Percentiles rank a stretch among this genome's conserved stretches.
These are phyloP conservation scores for Trichomycterus rosablanca DNA, from an alignment of 2,113 vertebrate species.

Conservation along the genomic window DNA sequence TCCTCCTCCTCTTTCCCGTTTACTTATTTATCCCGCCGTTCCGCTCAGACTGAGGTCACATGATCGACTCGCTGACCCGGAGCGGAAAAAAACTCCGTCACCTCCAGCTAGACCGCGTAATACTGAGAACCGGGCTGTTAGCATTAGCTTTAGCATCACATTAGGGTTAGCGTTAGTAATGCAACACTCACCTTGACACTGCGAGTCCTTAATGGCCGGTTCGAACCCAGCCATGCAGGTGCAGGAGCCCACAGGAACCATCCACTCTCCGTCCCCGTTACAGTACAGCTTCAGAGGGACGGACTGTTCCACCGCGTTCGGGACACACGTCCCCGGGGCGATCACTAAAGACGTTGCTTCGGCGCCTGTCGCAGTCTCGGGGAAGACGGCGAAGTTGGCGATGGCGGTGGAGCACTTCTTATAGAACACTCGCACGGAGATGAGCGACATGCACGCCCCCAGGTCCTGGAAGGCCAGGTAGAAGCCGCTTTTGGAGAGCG, in stretches of 20 bases:
- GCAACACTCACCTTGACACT: constrained; percentile 82
- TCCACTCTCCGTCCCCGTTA: constrained; percentile 96
- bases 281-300: constrained; percentile 97
- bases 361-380: constrained; percentile 91
- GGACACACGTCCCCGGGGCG: constrained; percentile 87
- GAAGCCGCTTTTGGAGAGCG: constrained; percentile 91
- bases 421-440: constrained; percentile 94
- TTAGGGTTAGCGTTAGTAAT: no score
- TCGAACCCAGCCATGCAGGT: constrained; percentile 90
- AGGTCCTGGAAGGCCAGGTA: constrained; percentile 98
- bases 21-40: constrained; percentile 59
- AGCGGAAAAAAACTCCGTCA: constrained; percentile 6
- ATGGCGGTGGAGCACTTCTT: constrained; percentile 95
- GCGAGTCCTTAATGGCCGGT: constrained; percentile 82
- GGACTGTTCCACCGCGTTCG: constrained; percentile 87
- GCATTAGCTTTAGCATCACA: not conserved
- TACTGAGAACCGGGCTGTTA: constrained; percentile 5
- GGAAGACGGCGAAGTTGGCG: constrained; percentile 92
- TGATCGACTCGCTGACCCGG: constrained; percentile 27
- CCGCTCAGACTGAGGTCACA: constrained; percentile 50
- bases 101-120: not conserved
- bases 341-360: constrained; percentile 96
- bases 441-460: constrained; percentile 95
- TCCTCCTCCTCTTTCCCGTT: constrained; percentile 25
- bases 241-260: constrained; percentile 94